These are phyloP conservation scores for Crepidodera aurea DNA, from an alignment of 2,888 invertebrate genomes.

Conservation along the genomic window DNA sequence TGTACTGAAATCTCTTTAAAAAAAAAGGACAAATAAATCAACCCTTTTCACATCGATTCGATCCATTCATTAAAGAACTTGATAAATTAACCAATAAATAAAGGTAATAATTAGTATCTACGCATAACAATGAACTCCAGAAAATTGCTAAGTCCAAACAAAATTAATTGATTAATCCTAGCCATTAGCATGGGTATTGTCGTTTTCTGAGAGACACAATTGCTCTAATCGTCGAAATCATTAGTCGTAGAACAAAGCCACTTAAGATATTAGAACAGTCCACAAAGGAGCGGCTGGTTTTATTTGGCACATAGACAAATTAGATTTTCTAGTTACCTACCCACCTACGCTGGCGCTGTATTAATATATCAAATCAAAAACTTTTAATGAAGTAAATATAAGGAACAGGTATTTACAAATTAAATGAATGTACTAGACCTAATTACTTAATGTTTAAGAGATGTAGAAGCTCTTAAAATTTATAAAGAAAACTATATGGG, in stretches of 20 bases:
- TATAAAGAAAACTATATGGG: no score
- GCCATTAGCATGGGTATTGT: slow-evolving; percentile 25
- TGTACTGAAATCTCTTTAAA: no score
- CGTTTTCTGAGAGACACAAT: slow-evolving; percentile 23
- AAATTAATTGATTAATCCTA: slow-evolving; percentile 27
- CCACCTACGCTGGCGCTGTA: neutral
- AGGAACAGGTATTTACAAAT: no score
- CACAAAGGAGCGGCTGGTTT: slow-evolving; percentile 25
- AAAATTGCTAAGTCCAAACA: slow-evolving; percentile 23
- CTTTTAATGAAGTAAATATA: no score
- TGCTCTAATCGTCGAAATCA: slow-evolving; percentile 28
- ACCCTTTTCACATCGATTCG: neutral
- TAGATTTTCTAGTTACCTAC: slow-evolving; percentile 12
- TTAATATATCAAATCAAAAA: neutral
- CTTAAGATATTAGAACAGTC: slow-evolving; percentile 27
- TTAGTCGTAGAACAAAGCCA: slow-evolving; percentile 30
- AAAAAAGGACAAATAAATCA: neutral
- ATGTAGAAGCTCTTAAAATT: no score
- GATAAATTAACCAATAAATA: slow-evolving; percentile 21
- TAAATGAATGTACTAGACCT: no score
- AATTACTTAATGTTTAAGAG: no score
- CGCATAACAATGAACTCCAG: slow-evolving; percentile 14
- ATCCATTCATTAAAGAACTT: neutral
- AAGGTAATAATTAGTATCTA: slow-evolving; percentile 22
- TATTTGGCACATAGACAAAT: slow-evolving; percentile 14